These are phyloP conservation scores for Trachymyrmex cornetzi DNA, from an alignment of 1,140 invertebrate species.

Conservation along the genomic window DNA sequence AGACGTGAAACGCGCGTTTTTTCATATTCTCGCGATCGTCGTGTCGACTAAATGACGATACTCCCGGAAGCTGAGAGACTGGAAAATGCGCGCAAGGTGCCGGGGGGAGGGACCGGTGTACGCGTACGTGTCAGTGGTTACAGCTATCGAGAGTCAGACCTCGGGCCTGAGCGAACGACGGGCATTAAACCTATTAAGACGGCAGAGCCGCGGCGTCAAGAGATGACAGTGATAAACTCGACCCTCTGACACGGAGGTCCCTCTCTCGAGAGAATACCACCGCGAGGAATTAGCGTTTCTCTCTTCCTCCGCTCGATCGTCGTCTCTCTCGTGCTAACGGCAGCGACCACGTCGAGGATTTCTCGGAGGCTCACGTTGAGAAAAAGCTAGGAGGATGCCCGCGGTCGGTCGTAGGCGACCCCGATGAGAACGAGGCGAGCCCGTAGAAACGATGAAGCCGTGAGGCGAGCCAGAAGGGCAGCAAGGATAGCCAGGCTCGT, in stretches of 20 bases:
- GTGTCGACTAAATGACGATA: conserved; percentile 25
- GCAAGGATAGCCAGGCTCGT: conserved; percentile 59
- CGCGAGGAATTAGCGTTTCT: conserved; percentile 77
- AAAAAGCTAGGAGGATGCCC: conserved; percentile 55
- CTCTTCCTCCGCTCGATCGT: conserved; percentile 52
- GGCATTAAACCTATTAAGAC: conserved; percentile 83
- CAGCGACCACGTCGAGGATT: conserved; percentile 19
- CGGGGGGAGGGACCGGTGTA: background rate
- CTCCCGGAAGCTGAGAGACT: conserved; percentile 38
- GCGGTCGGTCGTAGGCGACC: conserved; percentile 54
- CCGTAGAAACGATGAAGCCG: conserved; percentile 19
- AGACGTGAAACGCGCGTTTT: background rate
- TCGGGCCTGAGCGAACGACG: conserved; percentile 73
- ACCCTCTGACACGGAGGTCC: conserved; percentile 79
- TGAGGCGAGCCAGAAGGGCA: conserved; percentile 67
- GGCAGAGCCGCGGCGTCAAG: conserved; percentile 77
- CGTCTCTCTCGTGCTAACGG: conserved; percentile 51
- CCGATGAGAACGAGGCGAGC: conserved; percentile 38
- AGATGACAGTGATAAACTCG: conserved; percentile 84
- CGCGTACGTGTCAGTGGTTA: conserved; percentile 64
- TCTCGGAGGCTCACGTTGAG: conserved; percentile 47
- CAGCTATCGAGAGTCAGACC: conserved; percentile 66
- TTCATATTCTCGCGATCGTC: background rate
- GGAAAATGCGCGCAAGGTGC: background rate
- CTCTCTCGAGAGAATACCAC: conserved; percentile 71